Evolutionary conservation across 2,888 invertebrate genomes (phyloP).

Genomic region (Rhamphomyia laevipes): DNA sequence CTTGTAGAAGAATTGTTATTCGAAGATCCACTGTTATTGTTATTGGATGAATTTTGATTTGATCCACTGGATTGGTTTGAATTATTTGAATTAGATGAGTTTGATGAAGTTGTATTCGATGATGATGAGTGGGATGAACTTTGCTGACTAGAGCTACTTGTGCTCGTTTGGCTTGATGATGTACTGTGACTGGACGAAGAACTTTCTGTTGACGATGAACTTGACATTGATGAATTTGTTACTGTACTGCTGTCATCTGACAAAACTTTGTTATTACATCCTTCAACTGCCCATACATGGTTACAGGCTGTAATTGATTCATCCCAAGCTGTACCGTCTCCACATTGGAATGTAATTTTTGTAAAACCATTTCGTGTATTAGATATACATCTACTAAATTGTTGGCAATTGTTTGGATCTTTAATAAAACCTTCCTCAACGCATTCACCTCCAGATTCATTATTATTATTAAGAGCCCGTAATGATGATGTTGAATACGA

Average conservation of each 20-base stretch:
- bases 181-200: conserved; percentile 13
- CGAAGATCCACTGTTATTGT: background rate
- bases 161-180: conserved; percentile 14
- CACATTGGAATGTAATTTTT: conserved; percentile 60
- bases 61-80: conserved; percentile 2
- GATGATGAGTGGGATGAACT: conserved; percentile 22
- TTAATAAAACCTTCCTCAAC: conserved; percentile 58
- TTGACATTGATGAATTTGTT: conserved; percentile 22
- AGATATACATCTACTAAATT: conserved; percentile 65
- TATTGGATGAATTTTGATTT: background rate
- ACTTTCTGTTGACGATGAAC: conserved; percentile 15
- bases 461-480: conserved; percentile 32
- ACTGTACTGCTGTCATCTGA: conserved; percentile 16
- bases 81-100: conserved; percentile 15
- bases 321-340: conserved; percentile 69
- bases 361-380: conserved; percentile 47
- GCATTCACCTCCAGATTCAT: conserved; percentile 36
- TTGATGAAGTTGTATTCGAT: conserved; percentile 15
- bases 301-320: conserved; percentile 56
- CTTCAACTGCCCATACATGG: conserved; percentile 50
- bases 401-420: conserved; percentile 55
- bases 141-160: conserved; percentile 17
- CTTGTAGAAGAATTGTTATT: conserved; percentile 6
- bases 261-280: conserved; percentile 23
- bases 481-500: conserved; percentile 32